Base-by-base conservation (phyloP, 1,140 invertebrate genomes). In the Patella vulgata region DNA sequence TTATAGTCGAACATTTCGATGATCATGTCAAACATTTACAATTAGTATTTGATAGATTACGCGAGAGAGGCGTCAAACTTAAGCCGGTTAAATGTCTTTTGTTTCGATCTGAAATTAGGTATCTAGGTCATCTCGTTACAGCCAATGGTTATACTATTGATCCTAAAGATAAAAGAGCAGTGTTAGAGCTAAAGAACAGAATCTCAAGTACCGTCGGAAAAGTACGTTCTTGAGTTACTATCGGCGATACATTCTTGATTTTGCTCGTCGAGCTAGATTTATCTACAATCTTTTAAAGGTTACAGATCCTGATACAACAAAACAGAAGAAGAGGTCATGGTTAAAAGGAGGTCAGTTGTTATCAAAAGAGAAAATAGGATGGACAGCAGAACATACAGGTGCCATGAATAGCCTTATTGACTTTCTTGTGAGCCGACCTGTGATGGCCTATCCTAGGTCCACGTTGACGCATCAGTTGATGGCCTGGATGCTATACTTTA, bases 381-480 rank as follows among this genome's bases (percentile, higher is more conserved):
- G 65, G 68, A 57, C 53, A 19, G 31, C 54, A n/a, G 39, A 50
- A 31, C 62, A 70, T 54, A 19, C 56, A 23, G 28, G 56, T n/a
- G 40, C 53, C 11, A 46, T 73, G n/a, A 46, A 68, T 40, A 33
- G 53, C 14, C 33, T 78, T 11, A 82, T 84, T 52, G 53, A 77
- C 21, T 27, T 56, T 25, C 43, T 85, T 23, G 66, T 47, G 14
- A 60, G 19, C 1, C 8, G 66, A 23, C 72, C 78, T 12, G 63
- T 79, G 19, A 68, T 83, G 55, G 42, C 46, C 17, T 77, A 68
- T 53, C 78, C 81, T n/a, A 68, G 85, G 61, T 86, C 0, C 79
- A 82, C 46, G 83, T 79, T 1, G 86, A 87, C 70, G 84, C 84
- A 21, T 81, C 79, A 17, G 74, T 79, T 12, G 68, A 74, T 61